Conservation (phyloP, 2,888 invertebrate genomes). For the Amiota communis region DNA sequence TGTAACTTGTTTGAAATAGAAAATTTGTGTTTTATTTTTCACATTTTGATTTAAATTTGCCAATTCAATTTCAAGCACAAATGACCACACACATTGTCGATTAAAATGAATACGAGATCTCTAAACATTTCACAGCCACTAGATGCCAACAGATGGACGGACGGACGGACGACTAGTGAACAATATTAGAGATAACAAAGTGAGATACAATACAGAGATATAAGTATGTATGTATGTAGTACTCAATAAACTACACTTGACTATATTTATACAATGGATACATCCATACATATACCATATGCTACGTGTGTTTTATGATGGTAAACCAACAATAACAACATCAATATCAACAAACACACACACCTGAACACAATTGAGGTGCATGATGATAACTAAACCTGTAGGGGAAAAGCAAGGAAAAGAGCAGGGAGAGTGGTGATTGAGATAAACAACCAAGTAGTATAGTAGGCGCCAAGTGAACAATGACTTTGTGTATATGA, state of each 20-base stretch:
- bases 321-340: background rate
- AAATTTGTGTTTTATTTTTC: background rate
- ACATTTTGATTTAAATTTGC: background rate
- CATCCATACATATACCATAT: too few species aligned
- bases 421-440: background rate
- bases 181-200: background rate
- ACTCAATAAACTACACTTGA: background rate
- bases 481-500: conserved; percentile 22
- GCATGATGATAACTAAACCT: background rate
- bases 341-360: conserved; percentile 11
- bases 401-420: background rate
- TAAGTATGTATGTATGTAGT: too few species aligned
- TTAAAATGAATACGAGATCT: background rate
- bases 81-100: conserved; percentile 11
- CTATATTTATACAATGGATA: background rate
- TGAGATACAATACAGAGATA: background rate
- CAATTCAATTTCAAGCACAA: conserved; percentile 30
- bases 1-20: background rate
- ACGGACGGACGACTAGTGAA: background rate
- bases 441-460: background rate
- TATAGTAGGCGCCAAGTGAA: background rate
- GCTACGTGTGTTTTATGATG: background rate
- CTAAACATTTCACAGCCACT: conserved; percentile 24
- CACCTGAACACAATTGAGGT: background rate
- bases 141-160: background rate